Percentiles rank a stretch among this genome's conserved stretches.
Conservation (phyloP, 2,113 vertebrate genomes). For the Phylloscopus trochiloides region DNA sequence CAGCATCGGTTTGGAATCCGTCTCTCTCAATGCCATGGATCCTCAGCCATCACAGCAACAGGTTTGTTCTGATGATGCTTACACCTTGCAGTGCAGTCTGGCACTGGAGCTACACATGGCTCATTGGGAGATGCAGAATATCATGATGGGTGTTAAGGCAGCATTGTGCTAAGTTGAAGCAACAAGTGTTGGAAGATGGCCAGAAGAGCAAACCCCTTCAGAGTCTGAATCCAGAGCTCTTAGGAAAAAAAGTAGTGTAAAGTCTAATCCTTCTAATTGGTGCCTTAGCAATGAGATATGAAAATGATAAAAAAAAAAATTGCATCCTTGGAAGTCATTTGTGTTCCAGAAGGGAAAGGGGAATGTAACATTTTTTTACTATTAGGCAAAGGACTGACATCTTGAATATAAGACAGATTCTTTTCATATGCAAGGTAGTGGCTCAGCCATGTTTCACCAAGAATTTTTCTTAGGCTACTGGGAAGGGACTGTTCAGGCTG, state of each 20-base stretch:
- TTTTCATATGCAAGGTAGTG: neutral
- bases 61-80: neutral
- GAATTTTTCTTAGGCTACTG: neutral
- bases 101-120: neutral
- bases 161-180: neutral
- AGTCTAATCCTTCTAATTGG: neutral
- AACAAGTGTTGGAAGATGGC: neutral
- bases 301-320: neutral
- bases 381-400: neutral
- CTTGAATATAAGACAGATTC: neutral
- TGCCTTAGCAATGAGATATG: neutral
- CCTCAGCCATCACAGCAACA: neutral
- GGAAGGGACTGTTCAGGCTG: neutral
- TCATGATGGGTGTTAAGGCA: neutral
- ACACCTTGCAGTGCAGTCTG: neutral
- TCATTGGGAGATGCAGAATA: neutral
- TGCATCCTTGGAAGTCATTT: neutral
- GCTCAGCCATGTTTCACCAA: neutral
- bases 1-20: neutral
- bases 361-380: neutral
- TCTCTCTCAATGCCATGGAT: rapidly evolving
- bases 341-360: neutral
- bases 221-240: neutral
- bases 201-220: neutral
- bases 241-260: neutral